Base-by-base conservation (phyloP, 2,797 vertebrate genomes). In the Selene dorsalis region DNA sequence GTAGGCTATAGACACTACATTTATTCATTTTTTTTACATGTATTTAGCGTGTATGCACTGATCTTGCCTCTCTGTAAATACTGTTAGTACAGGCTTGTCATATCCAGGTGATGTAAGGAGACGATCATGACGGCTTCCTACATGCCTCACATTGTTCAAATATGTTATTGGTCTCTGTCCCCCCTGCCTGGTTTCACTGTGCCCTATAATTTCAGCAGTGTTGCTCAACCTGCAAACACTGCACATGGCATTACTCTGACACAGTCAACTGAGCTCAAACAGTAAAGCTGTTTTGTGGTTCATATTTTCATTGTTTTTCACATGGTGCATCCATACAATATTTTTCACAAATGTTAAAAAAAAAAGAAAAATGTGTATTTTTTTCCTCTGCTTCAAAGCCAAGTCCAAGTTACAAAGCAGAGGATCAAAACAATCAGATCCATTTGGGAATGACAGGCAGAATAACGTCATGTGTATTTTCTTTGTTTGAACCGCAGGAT, bases 141-240 rank as follows among this genome's bases (percentile, higher is more conserved):
- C 83, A 82, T 89, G 86, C 88, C 84, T 84, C 43, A 57, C 78
- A 71, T 88, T 82, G 84, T 85, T 87, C 12, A 74, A 67, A 84
- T 73, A 57, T 86, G 86, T 86, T 82, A 72, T 89, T 82, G 69
- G 58, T 62, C 22, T 35, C 30, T 4, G 48, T 57, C 24, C 62
- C 28, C 20, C 64, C 32, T 59, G 41, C 59, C 70, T 28, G 63
- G n/a, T 57, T 78, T 71, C 77, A n/a, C 35, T 10, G 32, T 13
- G 56, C 84, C 84, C 87, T 91, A 88, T 90, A 86, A 92, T 92
- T 90, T 89, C 67, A 20, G 41, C 13, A 0, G 22, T 57, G 75
- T 92, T 87, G 82, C 71, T 85, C 87, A 91, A 80, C 79, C 62
- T 82, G 75, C 48, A 28, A 39, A 79, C 80, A 7, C 22, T 2